phyloP scores from a whole-genome alignment of 2,888 invertebrate genomes.

The Meiosimyza platycephala region DNA sequence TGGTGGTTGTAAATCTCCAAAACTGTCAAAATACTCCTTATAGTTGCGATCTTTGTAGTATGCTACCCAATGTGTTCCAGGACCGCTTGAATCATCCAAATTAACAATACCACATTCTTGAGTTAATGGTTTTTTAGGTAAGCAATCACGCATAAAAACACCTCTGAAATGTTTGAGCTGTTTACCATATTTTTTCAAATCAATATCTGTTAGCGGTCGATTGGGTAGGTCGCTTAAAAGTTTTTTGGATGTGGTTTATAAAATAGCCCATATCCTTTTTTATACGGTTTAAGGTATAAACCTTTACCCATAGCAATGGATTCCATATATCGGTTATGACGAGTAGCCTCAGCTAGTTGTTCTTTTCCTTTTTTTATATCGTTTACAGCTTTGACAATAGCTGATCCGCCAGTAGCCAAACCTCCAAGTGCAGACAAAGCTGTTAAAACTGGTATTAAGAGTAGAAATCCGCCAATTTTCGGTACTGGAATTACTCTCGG shows the following conservation, averaged over 20 bases:
- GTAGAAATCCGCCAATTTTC: conserved; percentile 57
- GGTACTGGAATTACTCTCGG: conserved; percentile 43
- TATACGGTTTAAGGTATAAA: conserved; percentile 54
- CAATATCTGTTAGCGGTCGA: no score
- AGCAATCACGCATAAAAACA: no score
- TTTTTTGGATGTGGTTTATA: no score
- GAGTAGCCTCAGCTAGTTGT: conserved; percentile 52
- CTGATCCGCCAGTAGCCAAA: conserved; percentile 56
- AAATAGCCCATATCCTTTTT: conserved; percentile 29
- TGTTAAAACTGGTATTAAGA: conserved; percentile 57
- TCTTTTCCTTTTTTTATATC: conserved; percentile 53
- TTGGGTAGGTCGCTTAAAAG: no score
- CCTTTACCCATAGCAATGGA: conserved; percentile 48
- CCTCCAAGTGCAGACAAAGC: conserved; percentile 47
- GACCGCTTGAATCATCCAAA: not conserved
- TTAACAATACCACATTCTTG: not conserved
- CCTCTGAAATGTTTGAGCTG: no score
- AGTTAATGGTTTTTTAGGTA: no score
- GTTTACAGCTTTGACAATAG: conserved; percentile 55
- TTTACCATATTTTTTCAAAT: no score
- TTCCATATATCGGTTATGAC: conserved; percentile 27
- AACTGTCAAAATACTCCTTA: not conserved
- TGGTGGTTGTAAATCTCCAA: not conserved
- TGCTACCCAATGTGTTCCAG: not conserved
- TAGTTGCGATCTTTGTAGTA: not conserved